Evolutionary conservation across 2,113 vertebrate species (phyloP), one percentile per base, ranked within the genome.

Genomic region (Actenoides hombroni): DNA sequence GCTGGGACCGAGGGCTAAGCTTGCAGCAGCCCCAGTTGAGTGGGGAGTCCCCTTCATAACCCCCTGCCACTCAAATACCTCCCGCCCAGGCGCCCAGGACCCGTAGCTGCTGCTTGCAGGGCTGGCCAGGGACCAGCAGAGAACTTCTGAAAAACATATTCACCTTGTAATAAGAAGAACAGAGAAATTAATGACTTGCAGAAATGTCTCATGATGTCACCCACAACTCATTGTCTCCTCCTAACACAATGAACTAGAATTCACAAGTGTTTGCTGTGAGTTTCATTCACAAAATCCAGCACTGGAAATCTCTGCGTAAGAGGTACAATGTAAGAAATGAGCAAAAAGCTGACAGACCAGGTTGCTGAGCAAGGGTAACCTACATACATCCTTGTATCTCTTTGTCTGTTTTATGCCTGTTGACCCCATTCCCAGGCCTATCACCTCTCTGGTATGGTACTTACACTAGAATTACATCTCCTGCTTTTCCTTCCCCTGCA

Each of bases 41-140:
- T 0, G 2, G 1, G 6, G 3, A 53, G 20, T 2, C 6, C 35
- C 16, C 5, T 29, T 67, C 7, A 3, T 6, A 79, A 8, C 29
- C 49, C 1, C 0, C 3, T 69, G 11, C 25, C 11, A 21, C 51
- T 49, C 40, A 35, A 16, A 35, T 37, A 20, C 19, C 31, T 80
- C 37, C 48, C 39, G 21, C 24, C 51, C 33, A 35, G 20, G 16
- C 6, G 35, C 21, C 4, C 20, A 61, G 29, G 11, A 71, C 6
- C 19, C 21, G 37, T 1, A 8, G 8, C 24, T 83, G 13, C 37
- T 25, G 11, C 6, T 3, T 6, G 1, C 13, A 13, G 33, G 35
- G 16, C 63, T 63, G 17, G 13, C n/a, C 37, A 82, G 26, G 8
- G 3, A 28, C 29, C 14, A 3, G 13, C 26, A 67, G n/a, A 92